phyloP scores from a whole-genome alignment of 2,888 invertebrate species.

The Brenthis daphne region DNA sequence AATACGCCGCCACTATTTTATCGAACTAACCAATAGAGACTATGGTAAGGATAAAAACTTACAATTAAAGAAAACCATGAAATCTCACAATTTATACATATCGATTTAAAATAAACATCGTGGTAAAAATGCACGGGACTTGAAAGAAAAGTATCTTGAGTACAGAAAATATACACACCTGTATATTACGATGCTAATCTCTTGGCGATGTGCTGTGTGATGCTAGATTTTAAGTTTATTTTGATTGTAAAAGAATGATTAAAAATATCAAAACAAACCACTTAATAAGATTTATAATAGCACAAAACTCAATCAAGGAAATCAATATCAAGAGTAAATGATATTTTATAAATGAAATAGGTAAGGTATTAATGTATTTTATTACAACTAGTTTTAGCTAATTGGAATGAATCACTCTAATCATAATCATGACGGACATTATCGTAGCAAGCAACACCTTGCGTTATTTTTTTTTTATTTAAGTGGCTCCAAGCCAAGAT shows the following conservation, averaged over 20 bases:
- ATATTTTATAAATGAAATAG: slow-evolving; percentile 2
- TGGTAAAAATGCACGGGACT: no score
- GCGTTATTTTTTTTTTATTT: slow-evolving; percentile 40
- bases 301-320: background rate
- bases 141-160: no score
- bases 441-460: slow-evolving; percentile 5
- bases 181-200: no score
- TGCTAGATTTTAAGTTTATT: no score
- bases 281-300: background rate
- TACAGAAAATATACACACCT: no score
- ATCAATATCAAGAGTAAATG: background rate
- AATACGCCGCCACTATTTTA: no score
- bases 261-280: background rate
- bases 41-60: no score
- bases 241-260: background rate
- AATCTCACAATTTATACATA: no score
- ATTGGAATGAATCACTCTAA: slow-evolving; percentile 11
- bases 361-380: slow-evolving; percentile 2
- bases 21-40: no score
- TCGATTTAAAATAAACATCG: no score
- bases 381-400: slow-evolving; percentile 13
- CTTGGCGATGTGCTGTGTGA: no score
- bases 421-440: slow-evolving; percentile 9
- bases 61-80: no score
- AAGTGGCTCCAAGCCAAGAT: slow-evolving; percentile 48